These are phyloP conservation scores for Meloidogyne hapla DNA, from an alignment of 1,140 invertebrate species.

Conservation along the genomic window DNA sequence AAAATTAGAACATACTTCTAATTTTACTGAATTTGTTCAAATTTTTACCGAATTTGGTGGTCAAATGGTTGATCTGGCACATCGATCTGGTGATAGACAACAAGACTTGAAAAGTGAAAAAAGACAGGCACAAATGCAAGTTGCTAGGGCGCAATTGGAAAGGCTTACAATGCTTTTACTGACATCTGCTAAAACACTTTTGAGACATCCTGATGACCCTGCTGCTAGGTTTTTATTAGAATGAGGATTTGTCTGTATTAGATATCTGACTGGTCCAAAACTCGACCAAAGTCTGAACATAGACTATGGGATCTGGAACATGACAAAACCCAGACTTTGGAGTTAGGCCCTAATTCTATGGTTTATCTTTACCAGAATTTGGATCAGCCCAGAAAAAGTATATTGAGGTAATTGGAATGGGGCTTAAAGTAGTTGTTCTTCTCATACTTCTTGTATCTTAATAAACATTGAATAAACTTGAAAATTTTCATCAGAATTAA, in stretches of 20 bases:
- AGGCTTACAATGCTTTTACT: constrained; percentile 95
- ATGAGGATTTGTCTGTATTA: constrained; percentile 71
- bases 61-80: constrained; percentile 95
- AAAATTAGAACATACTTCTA: constrained; percentile 83
- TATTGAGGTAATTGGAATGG: no score
- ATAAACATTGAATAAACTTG: no score
- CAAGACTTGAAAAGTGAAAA: constrained; percentile 89
- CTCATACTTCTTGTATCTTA: no score
- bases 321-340: no score
- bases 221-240: constrained; percentile 72
- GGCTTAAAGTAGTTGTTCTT: no score
- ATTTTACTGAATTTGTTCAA: constrained; percentile 97
- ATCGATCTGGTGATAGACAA: constrained; percentile 73
- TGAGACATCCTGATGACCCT: constrained; percentile 88
- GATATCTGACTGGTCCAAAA: no score
- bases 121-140: constrained; percentile 85
- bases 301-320: no score
- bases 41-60: constrained; percentile 96
- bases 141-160: constrained; percentile 70
- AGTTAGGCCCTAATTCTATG: no score
- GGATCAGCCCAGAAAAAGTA: not conserved
- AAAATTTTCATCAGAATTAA: no score
- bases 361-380: no score
- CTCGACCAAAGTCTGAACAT: no score
- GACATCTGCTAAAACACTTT: constrained; percentile 82